phyloP scores from a whole-genome alignment of 1,140 invertebrate species.

The Stenopsyche tienmushanensis region DNA sequence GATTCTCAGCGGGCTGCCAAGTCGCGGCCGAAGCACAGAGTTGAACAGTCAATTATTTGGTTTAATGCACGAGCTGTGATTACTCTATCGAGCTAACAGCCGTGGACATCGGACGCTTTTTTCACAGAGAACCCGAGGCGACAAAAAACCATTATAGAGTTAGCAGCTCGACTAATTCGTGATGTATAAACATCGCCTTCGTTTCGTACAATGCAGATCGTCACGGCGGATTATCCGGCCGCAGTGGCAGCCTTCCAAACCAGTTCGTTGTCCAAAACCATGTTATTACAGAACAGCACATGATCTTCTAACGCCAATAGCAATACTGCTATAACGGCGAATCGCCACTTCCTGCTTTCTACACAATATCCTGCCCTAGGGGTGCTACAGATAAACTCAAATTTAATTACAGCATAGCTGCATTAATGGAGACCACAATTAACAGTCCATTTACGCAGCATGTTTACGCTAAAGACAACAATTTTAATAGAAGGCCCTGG shows the following conservation, averaged over 20 bases:
- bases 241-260: neutral
- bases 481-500: too few relatives aligned
- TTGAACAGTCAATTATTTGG: neutral
- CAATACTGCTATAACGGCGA: too few relatives aligned
- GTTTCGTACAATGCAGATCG: constrained; percentile 1
- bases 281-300: neutral
- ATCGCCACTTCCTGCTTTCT: neutral
- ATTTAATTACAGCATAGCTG: too few relatives aligned
- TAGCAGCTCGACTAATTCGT: constrained; percentile 1
- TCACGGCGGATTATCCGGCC: constrained; percentile 1
- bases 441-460: too few relatives aligned
- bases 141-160: constrained; percentile 16
- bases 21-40: neutral
- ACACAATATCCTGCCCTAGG: too few relatives aligned
- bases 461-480: too few relatives aligned
- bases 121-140: constrained; percentile 1
- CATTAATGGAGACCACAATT: too few relatives aligned
- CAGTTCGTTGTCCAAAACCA: neutral
- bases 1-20: too few relatives aligned
- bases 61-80: constrained; percentile 22
- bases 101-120: neutral
- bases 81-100: neutral
- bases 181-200: neutral
- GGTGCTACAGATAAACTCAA: too few relatives aligned
- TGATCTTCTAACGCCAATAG: neutral